Base-by-base conservation (phyloP, 2,797 vertebrate species). In the Myripristis murdjan region DNA sequence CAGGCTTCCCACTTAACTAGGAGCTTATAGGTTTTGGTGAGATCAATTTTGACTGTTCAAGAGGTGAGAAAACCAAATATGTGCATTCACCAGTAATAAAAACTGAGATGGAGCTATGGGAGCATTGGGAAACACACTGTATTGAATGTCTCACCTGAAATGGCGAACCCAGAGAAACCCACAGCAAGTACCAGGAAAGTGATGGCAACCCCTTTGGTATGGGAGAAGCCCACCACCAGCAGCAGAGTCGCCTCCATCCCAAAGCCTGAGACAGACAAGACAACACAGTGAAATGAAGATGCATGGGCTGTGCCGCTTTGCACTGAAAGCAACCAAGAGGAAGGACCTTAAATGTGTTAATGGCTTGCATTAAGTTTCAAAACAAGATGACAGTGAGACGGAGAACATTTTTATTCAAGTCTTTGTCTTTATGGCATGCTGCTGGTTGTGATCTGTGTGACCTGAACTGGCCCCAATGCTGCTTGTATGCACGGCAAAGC, bases 81-180 rank as follows among this genome's bases (percentile, higher is more conserved):
- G 8, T 7, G 20, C n/a, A 9, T 14, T 61, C 31, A 16, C 31
- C 22, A 37, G 65, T 10, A 26, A 14, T 33, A 43, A 39, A 16
- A 9, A 31, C 24, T 3, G 4, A 28, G 28, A 31, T 5, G 28
- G 5, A 8, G 33, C 10, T 10, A 11, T 1, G 8, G n/a, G 2
- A 35, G 15, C 20, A 11, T 26, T 24, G 20, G 22, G 35, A 65
- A n/a, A 47, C 24, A 24, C 6, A 35, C 31, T 2, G 22, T 44
- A 22, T 11, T 10, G 14, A 15, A 59, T 33, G 14, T 75, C 83
- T 93, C 78, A 97, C 97, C 97, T 86, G 97, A 98, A 81, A 98
- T 97, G 24, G 97, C 97, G 57, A 98, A 98, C 63, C 97, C 97
- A 64, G 96, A 97, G 88, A 98, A 98, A 53, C 97, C 97, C 61